phyloP scores from a whole-genome alignment of 2,797 vertebrate genomes.

The Helarctos malayanus region DNA sequence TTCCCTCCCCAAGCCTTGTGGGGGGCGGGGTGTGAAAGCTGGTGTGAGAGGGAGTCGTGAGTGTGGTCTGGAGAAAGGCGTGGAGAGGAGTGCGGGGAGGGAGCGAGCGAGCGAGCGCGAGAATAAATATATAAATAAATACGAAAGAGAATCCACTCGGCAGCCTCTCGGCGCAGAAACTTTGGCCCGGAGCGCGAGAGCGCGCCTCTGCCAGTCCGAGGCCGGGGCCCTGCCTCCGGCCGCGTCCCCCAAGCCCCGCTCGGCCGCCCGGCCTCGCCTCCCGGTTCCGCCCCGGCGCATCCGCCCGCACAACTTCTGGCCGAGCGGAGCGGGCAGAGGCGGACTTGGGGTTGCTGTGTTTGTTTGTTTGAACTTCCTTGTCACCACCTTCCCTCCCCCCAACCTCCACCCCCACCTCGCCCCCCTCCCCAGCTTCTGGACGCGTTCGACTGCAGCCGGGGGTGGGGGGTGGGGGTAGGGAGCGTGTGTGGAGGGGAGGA shows the following conservation, averaged over 20 bases:
- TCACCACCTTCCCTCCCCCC: constrained; percentile 69
- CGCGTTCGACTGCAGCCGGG: constrained; percentile 43
- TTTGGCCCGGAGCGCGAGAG: constrained; percentile 60
- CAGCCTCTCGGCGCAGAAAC: constrained; percentile 69
- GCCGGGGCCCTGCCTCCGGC: not conserved
- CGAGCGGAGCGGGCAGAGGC: not conserved
- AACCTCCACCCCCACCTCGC: not conserved
- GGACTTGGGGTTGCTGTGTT: constrained; percentile 67
- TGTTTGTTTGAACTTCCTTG: constrained; percentile 82
- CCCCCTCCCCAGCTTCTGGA: constrained; percentile 76
- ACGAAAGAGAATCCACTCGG: not conserved
- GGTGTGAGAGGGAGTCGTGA: not conserved
- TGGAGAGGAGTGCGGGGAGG: not conserved
- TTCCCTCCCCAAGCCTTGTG: constrained; percentile 25
- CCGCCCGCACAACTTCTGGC: constrained; percentile 60
- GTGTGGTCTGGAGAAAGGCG: constrained; percentile 25
- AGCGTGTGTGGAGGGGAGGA: constrained; percentile 1
- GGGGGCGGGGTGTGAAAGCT: not conserved
- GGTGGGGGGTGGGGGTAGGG: constrained; percentile 64
- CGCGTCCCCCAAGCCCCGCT: not conserved
- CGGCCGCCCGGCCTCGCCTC: not conserved
- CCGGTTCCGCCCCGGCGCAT: not conserved
- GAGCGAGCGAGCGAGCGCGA: not conserved
- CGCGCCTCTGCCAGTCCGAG: not conserved
- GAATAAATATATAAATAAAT: constrained; percentile 64